A percentile compares a stretch with the other conserved stretches of the same genome.
Evolutionary conservation across 2,888 invertebrate species (phyloP).

Genomic region (Cheiracanthium punctorium): DNA sequence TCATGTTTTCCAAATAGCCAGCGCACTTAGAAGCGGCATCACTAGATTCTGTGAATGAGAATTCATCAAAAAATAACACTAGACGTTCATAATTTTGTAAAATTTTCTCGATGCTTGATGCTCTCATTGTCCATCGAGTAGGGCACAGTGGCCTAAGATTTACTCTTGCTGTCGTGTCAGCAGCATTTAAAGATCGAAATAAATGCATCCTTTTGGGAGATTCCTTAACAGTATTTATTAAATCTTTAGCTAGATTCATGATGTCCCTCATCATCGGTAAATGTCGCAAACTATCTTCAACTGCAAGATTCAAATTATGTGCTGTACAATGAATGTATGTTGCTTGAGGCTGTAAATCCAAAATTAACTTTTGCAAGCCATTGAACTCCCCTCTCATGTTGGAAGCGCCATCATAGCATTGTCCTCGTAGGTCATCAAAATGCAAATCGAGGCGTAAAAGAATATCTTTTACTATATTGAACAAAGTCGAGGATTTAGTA

Average conservation of each 20-base stretch:
- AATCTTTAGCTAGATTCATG: neutral
- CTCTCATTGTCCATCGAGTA: neutral
- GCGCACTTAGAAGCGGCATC: neutral
- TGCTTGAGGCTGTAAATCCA: neutral
- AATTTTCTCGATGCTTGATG: too few species aligned
- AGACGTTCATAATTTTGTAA: neutral
- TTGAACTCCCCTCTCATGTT: conserved; percentile 1
- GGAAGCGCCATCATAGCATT: conserved; percentile 12
- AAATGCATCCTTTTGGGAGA: neutral
- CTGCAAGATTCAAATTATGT: conserved; percentile 15
- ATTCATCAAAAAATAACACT: conserved; percentile 5
- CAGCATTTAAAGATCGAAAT: neutral
- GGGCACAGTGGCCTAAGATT: neutral
- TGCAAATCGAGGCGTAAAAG: too few species aligned
- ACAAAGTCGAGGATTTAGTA: too few species aligned
- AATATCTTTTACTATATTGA: conserved; percentile 1
- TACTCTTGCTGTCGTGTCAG: neutral
- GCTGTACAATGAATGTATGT: neutral
- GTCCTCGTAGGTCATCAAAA: too few species aligned
- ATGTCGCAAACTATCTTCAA: neutral
- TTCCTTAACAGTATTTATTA: conserved; percentile 20
- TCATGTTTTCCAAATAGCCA: neutral
- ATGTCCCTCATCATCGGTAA: neutral
- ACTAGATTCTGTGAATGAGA: neutral
- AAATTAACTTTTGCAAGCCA: too few species aligned